These are phyloP conservation scores for Andrena hattorfiana DNA, from an alignment of 2,888 invertebrate genomes.

Conservation along the genomic window DNA sequence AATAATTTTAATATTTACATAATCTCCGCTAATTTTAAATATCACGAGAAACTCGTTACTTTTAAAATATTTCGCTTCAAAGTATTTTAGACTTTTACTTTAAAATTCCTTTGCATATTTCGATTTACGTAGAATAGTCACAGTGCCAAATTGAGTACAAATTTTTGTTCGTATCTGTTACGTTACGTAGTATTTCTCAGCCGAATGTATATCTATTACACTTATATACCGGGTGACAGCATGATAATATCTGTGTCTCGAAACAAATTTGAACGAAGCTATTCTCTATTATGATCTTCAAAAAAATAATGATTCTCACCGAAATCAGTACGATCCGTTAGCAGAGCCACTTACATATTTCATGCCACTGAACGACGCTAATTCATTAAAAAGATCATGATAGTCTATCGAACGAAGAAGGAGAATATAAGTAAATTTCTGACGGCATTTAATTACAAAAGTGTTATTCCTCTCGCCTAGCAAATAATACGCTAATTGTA, in stretches of 20 bases:
- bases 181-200: constrained; percentile 10
- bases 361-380: not conserved
- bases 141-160: constrained; percentile 25
- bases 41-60: not conserved
- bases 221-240: constrained; percentile 40
- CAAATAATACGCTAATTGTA: constrained; percentile 6
- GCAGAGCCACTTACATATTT: not conserved
- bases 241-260: constrained; percentile 39
- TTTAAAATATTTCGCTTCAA: constrained; percentile 9
- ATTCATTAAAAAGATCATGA: constrained; percentile 25
- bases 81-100: not conserved
- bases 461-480: constrained; percentile 19
- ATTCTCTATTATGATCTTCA: constrained; percentile 17
- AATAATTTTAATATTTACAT: not conserved
- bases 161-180: constrained; percentile 2
- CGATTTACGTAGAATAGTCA: constrained; percentile 31
- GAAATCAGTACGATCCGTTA: not conserved
- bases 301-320: not conserved
- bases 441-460: constrained; percentile 5
- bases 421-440: constrained; percentile 6
- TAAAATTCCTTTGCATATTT: not conserved
- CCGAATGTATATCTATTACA: constrained; percentile 29
- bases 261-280: constrained; percentile 7
- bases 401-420: not conserved
- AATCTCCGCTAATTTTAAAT: not conserved